Percentiles rank a stretch among this genome's conserved stretches.
These are phyloP conservation scores for Enhydra lutris DNA, from an alignment of 2,113 vertebrate species.

Conservation along the genomic window DNA sequence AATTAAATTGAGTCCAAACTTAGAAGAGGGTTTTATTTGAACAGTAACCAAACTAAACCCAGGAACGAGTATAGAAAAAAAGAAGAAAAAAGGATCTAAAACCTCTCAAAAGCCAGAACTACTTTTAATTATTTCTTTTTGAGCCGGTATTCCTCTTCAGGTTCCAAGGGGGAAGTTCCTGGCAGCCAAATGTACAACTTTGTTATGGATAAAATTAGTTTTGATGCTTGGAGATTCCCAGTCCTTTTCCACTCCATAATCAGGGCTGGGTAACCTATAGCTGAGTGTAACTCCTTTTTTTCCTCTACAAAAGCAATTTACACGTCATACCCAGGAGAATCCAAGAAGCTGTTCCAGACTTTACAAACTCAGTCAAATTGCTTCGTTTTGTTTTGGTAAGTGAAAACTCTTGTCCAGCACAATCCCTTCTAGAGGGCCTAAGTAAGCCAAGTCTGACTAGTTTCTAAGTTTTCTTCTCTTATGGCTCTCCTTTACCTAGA, in stretches of 20 bases:
- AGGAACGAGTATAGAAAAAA: neutral
- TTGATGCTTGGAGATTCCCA: neutral
- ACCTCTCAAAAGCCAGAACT: neutral
- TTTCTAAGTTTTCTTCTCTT: neutral
- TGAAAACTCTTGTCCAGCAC: neutral
- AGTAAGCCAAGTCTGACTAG: neutral
- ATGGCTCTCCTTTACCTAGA: neutral
- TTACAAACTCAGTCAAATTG: neutral
- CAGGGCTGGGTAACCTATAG: neutral
- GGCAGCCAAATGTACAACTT: neutral
- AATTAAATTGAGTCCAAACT: neutral
- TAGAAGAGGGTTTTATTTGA: neutral
- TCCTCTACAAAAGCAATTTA: neutral
- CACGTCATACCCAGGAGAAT: neutral
- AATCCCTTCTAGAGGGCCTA: neutral
- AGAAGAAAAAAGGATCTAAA: neutral
- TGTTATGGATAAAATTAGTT: neutral
- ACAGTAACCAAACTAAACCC: slow-evolving; percentile 14
- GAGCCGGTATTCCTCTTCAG: neutral
- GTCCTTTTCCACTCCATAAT: neutral
- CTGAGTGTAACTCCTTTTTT: neutral
- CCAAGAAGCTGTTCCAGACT: neutral
- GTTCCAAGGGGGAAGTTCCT: neutral
- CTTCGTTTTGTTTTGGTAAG: neutral
- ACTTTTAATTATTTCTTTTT: slow-evolving; percentile 1